phyloP scores from a whole-genome alignment of 2,888 invertebrate species.

The Aphodius granarius region DNA sequence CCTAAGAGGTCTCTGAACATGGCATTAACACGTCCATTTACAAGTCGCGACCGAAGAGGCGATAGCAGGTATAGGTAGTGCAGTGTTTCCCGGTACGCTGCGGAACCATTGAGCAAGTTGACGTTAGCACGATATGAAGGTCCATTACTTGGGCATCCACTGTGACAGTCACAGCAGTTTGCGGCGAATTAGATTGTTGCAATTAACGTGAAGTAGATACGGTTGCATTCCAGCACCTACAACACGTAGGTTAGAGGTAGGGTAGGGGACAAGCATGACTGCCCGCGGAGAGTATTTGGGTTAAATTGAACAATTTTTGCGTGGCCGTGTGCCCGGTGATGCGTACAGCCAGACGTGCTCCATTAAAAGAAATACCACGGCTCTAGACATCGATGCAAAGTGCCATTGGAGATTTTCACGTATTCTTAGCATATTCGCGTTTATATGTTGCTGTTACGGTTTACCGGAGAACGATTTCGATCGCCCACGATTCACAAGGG shows the following conservation, averaged over 20 bases:
- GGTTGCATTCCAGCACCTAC: background rate
- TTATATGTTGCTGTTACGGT: background rate
- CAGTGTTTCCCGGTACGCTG: background rate
- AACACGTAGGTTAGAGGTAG: background rate
- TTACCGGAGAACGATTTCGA: background rate
- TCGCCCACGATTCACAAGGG: background rate
- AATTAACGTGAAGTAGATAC: background rate
- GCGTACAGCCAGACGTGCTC: background rate
- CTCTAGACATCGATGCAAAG: background rate
- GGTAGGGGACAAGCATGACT: background rate
- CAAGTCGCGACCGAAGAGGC: background rate
- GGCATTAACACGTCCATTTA: background rate
- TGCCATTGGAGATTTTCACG: background rate
- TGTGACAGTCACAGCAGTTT: background rate
- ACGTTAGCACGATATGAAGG: background rate
- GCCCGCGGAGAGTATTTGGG: background rate
- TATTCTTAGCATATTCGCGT: background rate
- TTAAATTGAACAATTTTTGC: background rate
- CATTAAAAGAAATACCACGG: background rate
- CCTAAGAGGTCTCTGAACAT: background rate
- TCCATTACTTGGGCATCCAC: background rate
- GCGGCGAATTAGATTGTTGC: background rate
- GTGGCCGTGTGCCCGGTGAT: background rate
- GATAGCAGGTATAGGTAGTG: background rate
- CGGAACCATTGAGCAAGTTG: background rate